A percentile compares a stretch with the other conserved stretches of the same genome.
Evolutionary conservation across 2,113 vertebrate species (phyloP).

Genomic region (Scomber colias): DNA sequence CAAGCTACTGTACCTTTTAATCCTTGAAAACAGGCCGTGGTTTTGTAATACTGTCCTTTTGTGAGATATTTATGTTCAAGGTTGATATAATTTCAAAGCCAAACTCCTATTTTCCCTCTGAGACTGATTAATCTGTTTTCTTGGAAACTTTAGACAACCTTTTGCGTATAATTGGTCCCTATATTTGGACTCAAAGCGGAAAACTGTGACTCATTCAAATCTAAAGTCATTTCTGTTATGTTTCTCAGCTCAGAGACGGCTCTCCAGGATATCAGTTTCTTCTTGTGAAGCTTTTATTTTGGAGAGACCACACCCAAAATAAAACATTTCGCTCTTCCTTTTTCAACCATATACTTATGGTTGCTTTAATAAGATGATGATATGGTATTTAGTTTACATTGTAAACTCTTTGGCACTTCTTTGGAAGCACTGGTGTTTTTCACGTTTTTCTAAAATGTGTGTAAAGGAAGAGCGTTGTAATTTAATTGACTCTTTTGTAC

Average conservation of each 20-base stretch:
- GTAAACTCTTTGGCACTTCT: constrained; percentile 36
- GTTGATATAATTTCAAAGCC: not conserved
- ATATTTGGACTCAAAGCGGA: not conserved
- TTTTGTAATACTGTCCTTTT: not conserved
- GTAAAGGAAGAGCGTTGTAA: not conserved
- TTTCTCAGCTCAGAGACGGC: constrained; percentile 17
- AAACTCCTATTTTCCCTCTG: constrained; percentile 3
- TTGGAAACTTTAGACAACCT: not conserved
- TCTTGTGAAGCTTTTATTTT: constrained; percentile 2
- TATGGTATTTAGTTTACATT: constrained; percentile 16
- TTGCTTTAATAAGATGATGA: not conserved
- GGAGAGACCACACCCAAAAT: not conserved
- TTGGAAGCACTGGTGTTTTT: constrained; percentile 27
- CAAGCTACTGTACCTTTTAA: not conserved
- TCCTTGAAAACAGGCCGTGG: not conserved
- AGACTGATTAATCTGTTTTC: not conserved
- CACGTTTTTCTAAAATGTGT: not conserved
- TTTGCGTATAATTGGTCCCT: not conserved
- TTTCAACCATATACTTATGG: not conserved
- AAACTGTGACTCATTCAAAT: constrained; percentile 17
- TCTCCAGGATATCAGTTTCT: not conserved
- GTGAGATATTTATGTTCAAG: not conserved
- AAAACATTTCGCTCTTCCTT: not conserved
- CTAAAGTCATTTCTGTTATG: not conserved
- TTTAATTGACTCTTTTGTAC: constrained; percentile 9